Percentiles rank a stretch among this genome's conserved stretches.
phyloP scores from a whole-genome alignment of 1,140 invertebrate genomes.

The Tachypleus tridentatus region DNA sequence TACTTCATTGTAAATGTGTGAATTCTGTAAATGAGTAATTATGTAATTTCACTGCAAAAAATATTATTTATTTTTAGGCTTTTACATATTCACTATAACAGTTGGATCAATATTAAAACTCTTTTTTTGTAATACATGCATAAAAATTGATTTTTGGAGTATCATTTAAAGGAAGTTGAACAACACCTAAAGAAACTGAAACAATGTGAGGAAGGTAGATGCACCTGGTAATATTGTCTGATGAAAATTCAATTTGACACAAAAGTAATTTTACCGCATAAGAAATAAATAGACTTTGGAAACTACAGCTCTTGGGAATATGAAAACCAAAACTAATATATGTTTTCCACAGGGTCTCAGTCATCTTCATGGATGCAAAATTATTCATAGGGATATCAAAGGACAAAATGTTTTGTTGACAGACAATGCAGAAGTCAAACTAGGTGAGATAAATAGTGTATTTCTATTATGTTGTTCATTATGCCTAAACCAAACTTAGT shows the following conservation, averaged over 20 bases:
- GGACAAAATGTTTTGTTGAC: constrained; percentile 99
- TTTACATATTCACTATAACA: too few relatives aligned
- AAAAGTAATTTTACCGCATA: not conserved
- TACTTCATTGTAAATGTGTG: too few relatives aligned
- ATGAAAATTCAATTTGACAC: not conserved
- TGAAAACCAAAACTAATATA: not conserved
- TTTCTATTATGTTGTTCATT: not conserved
- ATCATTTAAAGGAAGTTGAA: too few relatives aligned
- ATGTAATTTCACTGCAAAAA: too few relatives aligned
- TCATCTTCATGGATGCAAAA: constrained; percentile 97
- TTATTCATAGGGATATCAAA: constrained; percentile 99
- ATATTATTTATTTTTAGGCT: too few relatives aligned
- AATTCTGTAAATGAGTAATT: too few relatives aligned
- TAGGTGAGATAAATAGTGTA: constrained; percentile 45
- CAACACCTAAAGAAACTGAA: not conserved
- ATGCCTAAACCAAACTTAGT: too few relatives aligned
- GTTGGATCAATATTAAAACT: too few relatives aligned
- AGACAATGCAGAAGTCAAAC: constrained; percentile 98
- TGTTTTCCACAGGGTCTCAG: constrained; percentile 57
- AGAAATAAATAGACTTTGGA: too few relatives aligned
- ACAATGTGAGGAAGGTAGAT: not conserved
- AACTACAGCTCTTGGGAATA: too few relatives aligned
- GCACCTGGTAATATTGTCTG: not conserved
- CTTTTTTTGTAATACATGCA: too few relatives aligned
- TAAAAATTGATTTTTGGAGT: too few relatives aligned